phyloP scores from a whole-genome alignment of 2,888 invertebrate genomes.

The Eupithecia inturbata region DNA sequence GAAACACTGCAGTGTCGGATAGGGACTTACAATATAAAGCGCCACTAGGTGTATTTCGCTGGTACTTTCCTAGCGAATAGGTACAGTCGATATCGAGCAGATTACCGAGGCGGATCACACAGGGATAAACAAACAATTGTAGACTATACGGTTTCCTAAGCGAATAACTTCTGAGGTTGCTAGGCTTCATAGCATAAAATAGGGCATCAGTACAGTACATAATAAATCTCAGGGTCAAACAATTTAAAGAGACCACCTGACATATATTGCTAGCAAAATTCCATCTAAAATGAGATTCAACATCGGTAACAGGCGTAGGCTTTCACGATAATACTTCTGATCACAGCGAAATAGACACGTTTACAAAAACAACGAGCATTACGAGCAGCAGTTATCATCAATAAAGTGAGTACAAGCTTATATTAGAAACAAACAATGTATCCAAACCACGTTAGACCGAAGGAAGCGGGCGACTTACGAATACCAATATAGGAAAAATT shows the following conservation, averaged over 20 bases:
- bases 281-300: neutral
- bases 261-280: neutral
- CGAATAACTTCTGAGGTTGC: conserved; percentile 31
- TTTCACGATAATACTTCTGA: neutral
- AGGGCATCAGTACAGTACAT: conserved; percentile 13
- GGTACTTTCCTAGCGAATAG: conserved; percentile 20
- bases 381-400: conserved; percentile 19
- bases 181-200: conserved; percentile 25
- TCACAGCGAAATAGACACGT: neutral
- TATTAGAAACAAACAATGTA: conserved; percentile 35
- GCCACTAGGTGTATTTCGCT: conserved; percentile 8
- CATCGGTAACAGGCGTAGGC: neutral
- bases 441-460: conserved; percentile 55
- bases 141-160: conserved; percentile 35
- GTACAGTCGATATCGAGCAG: conserved; percentile 38
- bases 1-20: conserved; percentile 10
- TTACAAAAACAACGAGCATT: conserved; percentile 13
- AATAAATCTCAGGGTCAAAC: conserved; percentile 1
- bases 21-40: conserved; percentile 11
- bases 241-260: neutral
- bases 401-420: conserved; percentile 13
- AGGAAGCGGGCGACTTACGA: conserved; percentile 56
- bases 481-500: conserved; percentile 59
- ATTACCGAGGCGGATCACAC: conserved; percentile 34
- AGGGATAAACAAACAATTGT: conserved; percentile 40